Base-by-base conservation (phyloP, 1,140 invertebrate genomes). In the Zophobas atratus region DNA sequence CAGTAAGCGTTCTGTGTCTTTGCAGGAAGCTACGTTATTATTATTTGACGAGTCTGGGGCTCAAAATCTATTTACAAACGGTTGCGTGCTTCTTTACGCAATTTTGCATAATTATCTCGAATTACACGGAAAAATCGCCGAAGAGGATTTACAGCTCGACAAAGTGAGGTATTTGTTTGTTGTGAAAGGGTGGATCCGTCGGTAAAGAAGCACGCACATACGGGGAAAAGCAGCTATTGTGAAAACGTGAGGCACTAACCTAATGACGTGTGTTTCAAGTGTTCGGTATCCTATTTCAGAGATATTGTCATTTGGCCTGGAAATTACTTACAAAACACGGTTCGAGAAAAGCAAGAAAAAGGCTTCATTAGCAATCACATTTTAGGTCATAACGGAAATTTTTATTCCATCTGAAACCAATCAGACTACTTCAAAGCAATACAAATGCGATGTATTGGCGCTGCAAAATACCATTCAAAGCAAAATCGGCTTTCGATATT, bases 191-290 rank as follows among this genome's bases (percentile, higher is more conserved):
- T 35, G n/a, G 56, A 34, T 35, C 48, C 53, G 73, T 57, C 75
- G 39, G 77, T 77, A 74, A 80, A 77, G 76, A 80, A 80, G 79
- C 79, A 78, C 71, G 72, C 77, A 70, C 70, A 70, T 73, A 49
- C 41, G 34, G 67, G 77, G 60, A 34, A 67, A 76, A 77, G 76
- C 70, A 73, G 48, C 76, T 77, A 77, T 73, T 53, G 70, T 77
- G 76, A 77, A 67, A 76, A 77, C 56, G 76, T 77, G 76, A 77
- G 76, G 60, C 70, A 63, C 70, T 73, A 77, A 72, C 49, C 76
- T 77, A 60, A 70, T 55, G 48, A 57, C 49, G 51, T 77, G 67
- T 77, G 32, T 77, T 67, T 67, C 60, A 67, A 67, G 60, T 53
- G 56, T 73, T 48, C 48, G 32, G 41, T 57, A 56, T 56, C 20